Evolutionary conservation across 1,140 invertebrate genomes (phyloP), one percentile per base, ranked within the genome.

Genomic region (Fopius arisanus): DNA sequence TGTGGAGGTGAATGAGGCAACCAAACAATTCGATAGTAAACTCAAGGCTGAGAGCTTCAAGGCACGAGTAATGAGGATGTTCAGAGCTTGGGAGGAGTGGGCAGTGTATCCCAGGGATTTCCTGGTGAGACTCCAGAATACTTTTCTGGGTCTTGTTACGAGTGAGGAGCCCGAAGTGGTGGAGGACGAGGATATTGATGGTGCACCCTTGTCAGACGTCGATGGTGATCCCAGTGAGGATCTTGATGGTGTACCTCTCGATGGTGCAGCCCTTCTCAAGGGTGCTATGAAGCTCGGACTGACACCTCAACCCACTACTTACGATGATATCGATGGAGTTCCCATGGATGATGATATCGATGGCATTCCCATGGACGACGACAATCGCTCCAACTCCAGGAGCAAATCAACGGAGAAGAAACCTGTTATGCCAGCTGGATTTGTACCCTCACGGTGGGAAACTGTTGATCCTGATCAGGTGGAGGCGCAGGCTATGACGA

Each of bases 11-110:
- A 43, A 31, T 31, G 92, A 90, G 82, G 91, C 94, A 16, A 94
- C 93, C 83, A 90, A 93, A 82, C 91, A 88, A 54, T 93, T 97
- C 84, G 93, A 97, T 78, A 96, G 96, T 76, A 90, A 97, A 73
- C 84, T 98, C 48, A 97, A 97, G 89, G 96, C 96, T 33, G 98
- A 99, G 89, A 97, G 97, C 37, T 99, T 98, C 85, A 97, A 98
- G 89, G 93, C 97, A 78, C 91, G 98, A 73, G 95, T 99, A n/a
- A 94, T 97, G 89, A 91, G 93, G 81, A 95, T 97, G 80, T 95
- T 99, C 83, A 92, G 96, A 82, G 96, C 97, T 1, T 99, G 98
- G 98, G 97, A 98, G 88, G 98, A 99, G 81, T 98, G 97, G 94
- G 92, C 95, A 31, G 93, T 99, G 65, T 99, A 99, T 89, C 95